Conservation (phyloP, 1,140 invertebrate species). For the Berghia stephanieae region DNA sequence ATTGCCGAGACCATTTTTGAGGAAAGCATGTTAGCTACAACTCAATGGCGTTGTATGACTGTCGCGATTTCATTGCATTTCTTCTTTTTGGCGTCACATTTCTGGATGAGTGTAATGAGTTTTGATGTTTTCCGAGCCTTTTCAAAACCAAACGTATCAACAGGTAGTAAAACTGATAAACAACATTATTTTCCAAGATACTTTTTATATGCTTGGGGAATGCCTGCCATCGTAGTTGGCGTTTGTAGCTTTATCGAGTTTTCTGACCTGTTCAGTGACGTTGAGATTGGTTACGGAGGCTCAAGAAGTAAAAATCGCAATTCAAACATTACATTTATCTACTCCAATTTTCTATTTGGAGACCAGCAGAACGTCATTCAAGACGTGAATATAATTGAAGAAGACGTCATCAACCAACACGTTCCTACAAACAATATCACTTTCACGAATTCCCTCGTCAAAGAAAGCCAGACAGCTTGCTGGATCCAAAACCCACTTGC, state of each 20-base stretch:
- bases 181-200: conserved; percentile 70
- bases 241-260: conserved; percentile 69
- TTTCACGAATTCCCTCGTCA: too few species aligned
- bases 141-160: conserved; percentile 57
- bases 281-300: conserved; percentile 51
- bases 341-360: too few species aligned
- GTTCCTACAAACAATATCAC: too few species aligned
- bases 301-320: too few species aligned
- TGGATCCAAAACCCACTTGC: conserved; percentile 68
- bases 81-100: conserved; percentile 71
- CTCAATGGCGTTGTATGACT: conserved; percentile 48
- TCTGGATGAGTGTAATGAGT: conserved; percentile 74
- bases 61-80: conserved; percentile 70
- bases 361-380: too few species aligned
- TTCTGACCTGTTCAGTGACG: conserved; percentile 48
- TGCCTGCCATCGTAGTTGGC: conserved; percentile 68
- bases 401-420: too few species aligned
- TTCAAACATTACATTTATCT: too few species aligned
- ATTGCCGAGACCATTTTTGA: conserved; percentile 69
- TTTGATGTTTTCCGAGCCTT: conserved; percentile 76
- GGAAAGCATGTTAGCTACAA: conserved; percentile 43
- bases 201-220: conserved; percentile 70
- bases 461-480: too few species aligned
- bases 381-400: too few species aligned
- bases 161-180: too few species aligned